Evolutionary conservation across 2,113 vertebrate genomes (phyloP).

Genomic region (Oryzias javanicus): DNA sequence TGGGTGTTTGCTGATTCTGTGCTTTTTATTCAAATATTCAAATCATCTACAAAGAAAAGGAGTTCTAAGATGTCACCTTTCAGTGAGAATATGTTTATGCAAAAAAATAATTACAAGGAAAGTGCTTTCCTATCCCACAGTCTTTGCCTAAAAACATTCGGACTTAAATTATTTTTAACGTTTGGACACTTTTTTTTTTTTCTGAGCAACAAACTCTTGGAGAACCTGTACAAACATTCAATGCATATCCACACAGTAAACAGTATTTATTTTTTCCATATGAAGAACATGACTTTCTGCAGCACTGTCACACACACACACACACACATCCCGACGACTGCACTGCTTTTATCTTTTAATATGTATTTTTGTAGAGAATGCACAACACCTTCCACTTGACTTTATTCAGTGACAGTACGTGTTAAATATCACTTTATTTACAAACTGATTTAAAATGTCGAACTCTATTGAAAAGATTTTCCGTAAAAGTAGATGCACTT

Average conservation of each 20-base stretch:
- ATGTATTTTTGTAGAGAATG: constrained; percentile 45
- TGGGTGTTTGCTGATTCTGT: background rate
- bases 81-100: constrained; percentile 31
- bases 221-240: constrained; percentile 76
- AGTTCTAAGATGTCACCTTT: constrained; percentile 41
- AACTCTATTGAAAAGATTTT: constrained; percentile 60
- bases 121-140: constrained; percentile 61
- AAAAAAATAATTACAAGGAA: constrained; percentile 55
- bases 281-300: constrained; percentile 59
- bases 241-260: constrained; percentile 77
- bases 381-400: constrained; percentile 69
- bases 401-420: constrained; percentile 67
- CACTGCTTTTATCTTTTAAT: constrained; percentile 63
- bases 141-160: constrained; percentile 67
- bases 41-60: constrained; percentile 13
- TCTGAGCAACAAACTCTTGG: constrained; percentile 56
- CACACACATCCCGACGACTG: constrained; percentile 63
- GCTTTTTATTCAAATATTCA: constrained; percentile 17
- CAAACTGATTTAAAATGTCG: constrained; percentile 68
- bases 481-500: constrained; percentile 64
- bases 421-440: constrained; percentile 73
- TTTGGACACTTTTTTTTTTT: constrained; percentile 55
- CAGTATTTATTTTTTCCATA: constrained; percentile 44
- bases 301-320: constrained; percentile 45
- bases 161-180: constrained; percentile 43